phyloP scores from a whole-genome alignment of 2,888 invertebrate species.

The Diogma glabrata region DNA sequence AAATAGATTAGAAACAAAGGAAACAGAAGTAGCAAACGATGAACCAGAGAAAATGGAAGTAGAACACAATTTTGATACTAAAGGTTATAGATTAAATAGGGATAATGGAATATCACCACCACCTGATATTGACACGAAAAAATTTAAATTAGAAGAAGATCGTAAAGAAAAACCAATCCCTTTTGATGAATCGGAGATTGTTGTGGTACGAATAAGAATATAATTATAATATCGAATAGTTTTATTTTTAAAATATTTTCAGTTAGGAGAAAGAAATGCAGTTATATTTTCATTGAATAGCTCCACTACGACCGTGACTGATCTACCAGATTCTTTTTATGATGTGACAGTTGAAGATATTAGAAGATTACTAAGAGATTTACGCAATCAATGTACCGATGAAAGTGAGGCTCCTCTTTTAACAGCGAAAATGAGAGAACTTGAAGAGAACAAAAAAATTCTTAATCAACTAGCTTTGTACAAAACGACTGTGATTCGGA shows the following conservation, averaged over 20 bases:
- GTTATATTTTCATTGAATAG: slow-evolving; percentile 50
- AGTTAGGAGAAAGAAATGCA: slow-evolving; percentile 66
- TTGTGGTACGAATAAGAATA: too few species aligned
- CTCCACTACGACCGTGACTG: slow-evolving; percentile 50
- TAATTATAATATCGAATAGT: slow-evolving; percentile 16
- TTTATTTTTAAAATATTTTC: slow-evolving; percentile 25
- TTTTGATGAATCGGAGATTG: slow-evolving; percentile 24
- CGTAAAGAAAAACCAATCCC: neutral
- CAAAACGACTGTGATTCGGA: slow-evolving; percentile 63
- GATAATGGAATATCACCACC: neutral
- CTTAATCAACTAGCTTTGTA: slow-evolving; percentile 52
- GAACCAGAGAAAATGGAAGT: neutral
- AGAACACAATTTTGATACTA: neutral
- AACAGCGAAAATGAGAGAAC: slow-evolving; percentile 49
- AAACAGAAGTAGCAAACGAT: neutral
- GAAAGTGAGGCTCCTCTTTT: slow-evolving; percentile 62
- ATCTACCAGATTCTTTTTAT: slow-evolving; percentile 79
- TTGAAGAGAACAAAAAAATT: slow-evolving; percentile 44
- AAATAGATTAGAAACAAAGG: neutral
- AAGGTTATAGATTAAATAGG: slow-evolving; percentile 4
- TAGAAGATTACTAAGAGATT: slow-evolving; percentile 58
- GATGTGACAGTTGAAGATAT: slow-evolving; percentile 76
- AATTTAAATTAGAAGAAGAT: neutral
- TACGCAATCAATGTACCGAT: slow-evolving; percentile 50
- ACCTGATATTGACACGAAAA: neutral